Percentiles rank a stretch among this genome's conserved stretches.
phyloP scores from a whole-genome alignment of 2,888 invertebrate genomes.

The Ecdyonurus torrentis region DNA sequence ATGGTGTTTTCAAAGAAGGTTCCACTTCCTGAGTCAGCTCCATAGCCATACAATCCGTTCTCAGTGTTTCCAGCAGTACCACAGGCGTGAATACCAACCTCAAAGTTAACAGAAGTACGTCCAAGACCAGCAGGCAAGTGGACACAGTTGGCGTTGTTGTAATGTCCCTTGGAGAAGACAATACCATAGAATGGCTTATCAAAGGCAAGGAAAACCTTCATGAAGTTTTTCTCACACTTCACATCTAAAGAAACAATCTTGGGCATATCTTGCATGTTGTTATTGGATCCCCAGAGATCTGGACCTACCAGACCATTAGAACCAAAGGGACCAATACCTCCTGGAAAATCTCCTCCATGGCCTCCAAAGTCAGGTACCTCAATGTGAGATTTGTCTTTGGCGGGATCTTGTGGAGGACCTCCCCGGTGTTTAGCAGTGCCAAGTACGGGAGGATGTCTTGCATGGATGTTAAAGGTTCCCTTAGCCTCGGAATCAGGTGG shows the following conservation, averaged over 20 bases:
- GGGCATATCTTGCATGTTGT: conserved; percentile 51
- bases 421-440: conserved; percentile 23
- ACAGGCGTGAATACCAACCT: conserved; percentile 79
- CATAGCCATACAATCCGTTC: conserved; percentile 74
- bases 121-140: conserved; percentile 80
- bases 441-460: conserved; percentile 32
- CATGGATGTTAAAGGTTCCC: not conserved
- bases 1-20: conserved; percentile 90
- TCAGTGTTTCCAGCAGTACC: conserved; percentile 86
- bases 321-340: not conserved
- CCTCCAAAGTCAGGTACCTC: not conserved
- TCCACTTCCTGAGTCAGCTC: conserved; percentile 74
- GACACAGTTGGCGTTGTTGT: conserved; percentile 82
- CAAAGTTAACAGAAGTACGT: conserved; percentile 71
- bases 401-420: not conserved
- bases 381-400: not conserved
- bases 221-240: conserved; percentile 83
- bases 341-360: not conserved
- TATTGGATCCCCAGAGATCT: not conserved
- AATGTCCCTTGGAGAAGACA: conserved; percentile 87
- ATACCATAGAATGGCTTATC: conserved; percentile 93
- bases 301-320: not conserved
- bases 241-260: conserved; percentile 84
- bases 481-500: conserved; percentile 30
- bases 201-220: conserved; percentile 88